These are phyloP conservation scores for Drusus annulatus DNA, from an alignment of 1,140 invertebrate genomes.

Conservation along the genomic window DNA sequence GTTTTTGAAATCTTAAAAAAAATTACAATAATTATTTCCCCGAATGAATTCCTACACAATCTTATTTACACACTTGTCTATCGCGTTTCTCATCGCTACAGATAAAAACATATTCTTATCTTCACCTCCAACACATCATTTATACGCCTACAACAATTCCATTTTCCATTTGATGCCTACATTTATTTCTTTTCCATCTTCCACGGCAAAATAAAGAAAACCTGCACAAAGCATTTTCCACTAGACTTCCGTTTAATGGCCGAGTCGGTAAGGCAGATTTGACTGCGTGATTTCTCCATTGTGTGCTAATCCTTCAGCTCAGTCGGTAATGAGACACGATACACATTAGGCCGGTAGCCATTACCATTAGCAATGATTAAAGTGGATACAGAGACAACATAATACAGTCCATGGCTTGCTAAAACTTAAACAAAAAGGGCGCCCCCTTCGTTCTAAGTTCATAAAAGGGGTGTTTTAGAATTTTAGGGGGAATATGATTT, in stretches of 20 bases:
- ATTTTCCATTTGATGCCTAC: background rate
- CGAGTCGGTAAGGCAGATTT: slow-evolving; percentile 20
- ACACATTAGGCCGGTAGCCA: background rate
- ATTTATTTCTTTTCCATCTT: background rate
- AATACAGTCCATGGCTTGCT: background rate
- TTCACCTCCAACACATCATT: no score
- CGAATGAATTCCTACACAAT: no score
- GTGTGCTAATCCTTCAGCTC: slow-evolving; percentile 27
- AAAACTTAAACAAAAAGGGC: background rate
- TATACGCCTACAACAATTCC: no score
- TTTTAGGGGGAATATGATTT: background rate
- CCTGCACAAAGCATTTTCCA: background rate
- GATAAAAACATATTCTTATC: no score
- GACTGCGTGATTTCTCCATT: slow-evolving; percentile 23
- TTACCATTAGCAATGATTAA: slow-evolving; percentile 25
- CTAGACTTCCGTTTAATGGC: background rate
- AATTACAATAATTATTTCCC: no score
- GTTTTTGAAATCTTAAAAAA: no score
- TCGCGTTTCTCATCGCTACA: no score
- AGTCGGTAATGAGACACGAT: slow-evolving; percentile 18
- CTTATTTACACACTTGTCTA: no score
- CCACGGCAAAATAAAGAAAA: background rate
- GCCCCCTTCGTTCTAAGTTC: slow-evolving; percentile 4
- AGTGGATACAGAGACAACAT: background rate
- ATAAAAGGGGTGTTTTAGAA: background rate